These are phyloP conservation scores for Aphyosemion australe DNA, from an alignment of 2,113 vertebrate species.

Conservation along the genomic window DNA sequence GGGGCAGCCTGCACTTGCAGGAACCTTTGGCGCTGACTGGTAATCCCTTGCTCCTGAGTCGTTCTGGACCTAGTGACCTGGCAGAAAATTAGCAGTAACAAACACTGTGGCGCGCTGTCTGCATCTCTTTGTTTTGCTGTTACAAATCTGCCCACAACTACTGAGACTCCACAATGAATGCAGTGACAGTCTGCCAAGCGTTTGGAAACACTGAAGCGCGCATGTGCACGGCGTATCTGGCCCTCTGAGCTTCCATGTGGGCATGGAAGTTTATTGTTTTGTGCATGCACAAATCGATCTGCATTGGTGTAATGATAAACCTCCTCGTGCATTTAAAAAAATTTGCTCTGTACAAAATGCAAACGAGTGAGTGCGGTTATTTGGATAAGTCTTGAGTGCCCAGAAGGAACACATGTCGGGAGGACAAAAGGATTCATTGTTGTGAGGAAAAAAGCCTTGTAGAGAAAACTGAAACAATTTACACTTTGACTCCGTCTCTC, in stretches of 20 bases:
- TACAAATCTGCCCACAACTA: conserved; percentile 49
- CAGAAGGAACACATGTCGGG: conserved; percentile 35
- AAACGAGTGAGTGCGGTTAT: conserved; percentile 33
- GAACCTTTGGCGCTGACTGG: conserved; percentile 35
- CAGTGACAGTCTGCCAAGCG: conserved; percentile 53
- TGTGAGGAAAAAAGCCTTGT: conserved; percentile 19
- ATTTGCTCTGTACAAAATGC: conserved; percentile 30
- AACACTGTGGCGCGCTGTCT: conserved; percentile 32
- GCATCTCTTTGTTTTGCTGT: conserved; percentile 28
- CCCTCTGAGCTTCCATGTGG: conserved; percentile 38
- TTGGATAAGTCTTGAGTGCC: conserved; percentile 36
- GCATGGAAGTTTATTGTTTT: conserved; percentile 39
- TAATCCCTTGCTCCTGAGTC: conserved; percentile 38
- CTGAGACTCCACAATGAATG: conserved; percentile 38
- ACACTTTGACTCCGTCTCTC: conserved; percentile 67
- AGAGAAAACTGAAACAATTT: conserved; percentile 51
- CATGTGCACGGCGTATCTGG: conserved; percentile 41
- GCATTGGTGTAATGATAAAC: conserved; percentile 31
- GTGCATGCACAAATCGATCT: conserved; percentile 26
- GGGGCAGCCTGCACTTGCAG: conserved; percentile 19
- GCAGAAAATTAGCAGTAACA: conserved; percentile 56
- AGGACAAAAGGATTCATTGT: conserved; percentile 56
- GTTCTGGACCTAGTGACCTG: conserved; percentile 40
- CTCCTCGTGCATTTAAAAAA: not conserved
- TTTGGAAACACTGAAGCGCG: conserved; percentile 31